Evolutionary conservation across 1,140 invertebrate species (phyloP).

Genomic region (Platyscapa corneri): DNA sequence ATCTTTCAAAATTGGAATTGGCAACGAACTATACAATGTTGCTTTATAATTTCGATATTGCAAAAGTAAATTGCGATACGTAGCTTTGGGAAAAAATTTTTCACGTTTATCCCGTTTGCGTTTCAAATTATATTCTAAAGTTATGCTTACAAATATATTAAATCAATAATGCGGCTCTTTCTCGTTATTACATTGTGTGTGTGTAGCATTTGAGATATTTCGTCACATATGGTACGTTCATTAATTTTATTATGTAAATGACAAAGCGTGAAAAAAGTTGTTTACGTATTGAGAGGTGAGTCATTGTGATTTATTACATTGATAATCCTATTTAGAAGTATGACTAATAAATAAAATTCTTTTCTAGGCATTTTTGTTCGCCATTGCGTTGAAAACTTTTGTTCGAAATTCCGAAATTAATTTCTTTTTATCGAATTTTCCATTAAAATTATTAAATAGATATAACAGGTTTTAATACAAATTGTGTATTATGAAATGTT

Average conservation of each 20-base stretch:
- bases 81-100: not conserved
- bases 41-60: not conserved
- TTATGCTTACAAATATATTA: not conserved
- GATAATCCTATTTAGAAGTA: constrained; percentile 42
- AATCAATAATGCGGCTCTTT: not conserved
- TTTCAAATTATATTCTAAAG: not conserved
- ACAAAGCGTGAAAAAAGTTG: constrained; percentile 22
- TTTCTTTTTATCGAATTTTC: constrained; percentile 15
- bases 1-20: no score
- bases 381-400: constrained; percentile 14
- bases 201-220: constrained; percentile 26
- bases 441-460: not conserved
- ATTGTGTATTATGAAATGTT: not conserved
- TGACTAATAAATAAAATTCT: constrained; percentile 36
- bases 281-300: constrained; percentile 22
- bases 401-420: constrained; percentile 22
- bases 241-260: constrained; percentile 46
- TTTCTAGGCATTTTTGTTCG: constrained; percentile 27
- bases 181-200: not conserved
- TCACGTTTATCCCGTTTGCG: no score
- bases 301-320: constrained; percentile 41
- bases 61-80: not conserved
- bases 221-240: constrained; percentile 7
- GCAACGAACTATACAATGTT: not conserved
- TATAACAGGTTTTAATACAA: not conserved